A percentile compares a stretch with the other conserved stretches of the same genome.
Evolutionary conservation across 2,113 vertebrate genomes (phyloP).

Genomic region (Chloroceryle aenea): DNA sequence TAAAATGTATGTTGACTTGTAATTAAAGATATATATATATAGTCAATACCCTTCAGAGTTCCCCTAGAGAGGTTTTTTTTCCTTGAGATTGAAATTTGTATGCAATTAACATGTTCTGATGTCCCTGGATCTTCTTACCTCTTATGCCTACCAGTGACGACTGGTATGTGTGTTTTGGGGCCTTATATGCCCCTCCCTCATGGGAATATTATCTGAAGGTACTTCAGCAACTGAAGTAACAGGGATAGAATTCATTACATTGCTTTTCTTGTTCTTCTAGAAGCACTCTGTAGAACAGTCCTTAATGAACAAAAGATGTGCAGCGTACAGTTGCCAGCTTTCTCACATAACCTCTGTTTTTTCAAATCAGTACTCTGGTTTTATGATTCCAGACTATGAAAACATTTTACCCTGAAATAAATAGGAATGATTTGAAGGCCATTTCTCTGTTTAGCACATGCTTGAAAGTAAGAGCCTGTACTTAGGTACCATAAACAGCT

Average conservation of each 20-base stretch:
- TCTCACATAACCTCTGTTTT: background rate
- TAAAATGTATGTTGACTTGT: background rate
- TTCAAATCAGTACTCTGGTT: background rate
- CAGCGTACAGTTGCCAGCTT: background rate
- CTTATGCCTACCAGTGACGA: background rate
- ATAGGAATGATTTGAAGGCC: background rate
- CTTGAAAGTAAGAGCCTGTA: background rate
- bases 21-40: background rate
- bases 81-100: background rate
- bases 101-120: background rate
- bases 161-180: background rate
- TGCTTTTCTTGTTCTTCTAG: background rate
- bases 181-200: background rate
- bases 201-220: background rate
- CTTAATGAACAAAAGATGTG: background rate
- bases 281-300: accelerated
- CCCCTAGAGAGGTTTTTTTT: background rate
- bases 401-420: background rate
- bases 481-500: background rate
- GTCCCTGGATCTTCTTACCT: background rate
- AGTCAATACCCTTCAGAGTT: background rate
- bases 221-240: background rate
- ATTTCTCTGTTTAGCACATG: background rate
- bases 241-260: background rate
- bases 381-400: background rate